A percentile compares a stretch with the other conserved stretches of the same genome.
Conservation (phyloP, 2,888 invertebrate genomes). For the Hirtodrosophila cameraria region DNA sequence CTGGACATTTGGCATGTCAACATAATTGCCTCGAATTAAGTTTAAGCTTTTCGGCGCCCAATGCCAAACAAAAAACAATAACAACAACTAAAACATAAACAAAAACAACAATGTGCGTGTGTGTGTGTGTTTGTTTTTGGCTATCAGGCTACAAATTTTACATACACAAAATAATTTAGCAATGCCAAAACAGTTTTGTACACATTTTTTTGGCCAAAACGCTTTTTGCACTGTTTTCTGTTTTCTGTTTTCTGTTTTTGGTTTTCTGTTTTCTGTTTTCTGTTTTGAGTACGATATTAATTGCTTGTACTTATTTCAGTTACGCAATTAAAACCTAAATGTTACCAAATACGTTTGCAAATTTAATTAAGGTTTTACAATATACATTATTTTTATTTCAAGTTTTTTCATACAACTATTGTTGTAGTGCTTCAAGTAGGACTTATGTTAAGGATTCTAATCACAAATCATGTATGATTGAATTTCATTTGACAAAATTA, state of each 20-base stretch:
- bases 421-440: too few species aligned
- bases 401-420: too few species aligned
- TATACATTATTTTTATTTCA: background rate
- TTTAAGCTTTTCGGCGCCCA: constrained; percentile 56
- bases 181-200: constrained; percentile 49
- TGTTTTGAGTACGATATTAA: constrained; percentile 13
- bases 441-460: too few species aligned
- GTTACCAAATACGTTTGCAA: constrained; percentile 21
- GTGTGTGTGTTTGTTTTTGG: constrained; percentile 13
- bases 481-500: too few species aligned
- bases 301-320: constrained; percentile 2
- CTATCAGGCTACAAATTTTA: constrained; percentile 27
- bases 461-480: too few species aligned
- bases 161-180: constrained; percentile 58
- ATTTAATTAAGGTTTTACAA: constrained; percentile 58
- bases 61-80: constrained; percentile 31
- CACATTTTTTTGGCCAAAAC: constrained; percentile 49
- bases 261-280: too few species aligned
- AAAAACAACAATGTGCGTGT: constrained; percentile 7
- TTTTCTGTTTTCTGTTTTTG: too few species aligned
- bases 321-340: constrained; percentile 36
- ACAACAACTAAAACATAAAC: constrained; percentile 22
- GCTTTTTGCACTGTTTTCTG: constrained; percentile 15
- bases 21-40: constrained; percentile 76
- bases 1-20: constrained; percentile 75